Conservation (phyloP, 1,140 invertebrate genomes). For the Dendroctonus ponderosae region DNA sequence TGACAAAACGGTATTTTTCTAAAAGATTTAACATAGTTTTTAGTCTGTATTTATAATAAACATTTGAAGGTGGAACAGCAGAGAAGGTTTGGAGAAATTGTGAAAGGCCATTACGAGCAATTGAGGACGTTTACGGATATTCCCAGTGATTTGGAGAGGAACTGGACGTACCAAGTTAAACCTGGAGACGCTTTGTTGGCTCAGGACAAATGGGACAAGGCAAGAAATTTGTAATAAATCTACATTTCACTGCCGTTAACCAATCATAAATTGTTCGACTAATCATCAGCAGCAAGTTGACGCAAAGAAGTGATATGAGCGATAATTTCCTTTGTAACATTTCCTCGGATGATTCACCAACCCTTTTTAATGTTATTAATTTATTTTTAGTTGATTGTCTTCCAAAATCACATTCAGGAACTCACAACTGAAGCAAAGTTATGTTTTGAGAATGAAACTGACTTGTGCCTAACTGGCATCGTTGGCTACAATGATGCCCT, state of each 20-base stretch:
- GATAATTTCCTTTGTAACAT: too few relatives aligned
- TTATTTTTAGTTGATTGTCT: too few relatives aligned
- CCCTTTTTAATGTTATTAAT: too few relatives aligned
- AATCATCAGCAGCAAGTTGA: too few relatives aligned
- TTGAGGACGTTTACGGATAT: slow-evolving; percentile 35
- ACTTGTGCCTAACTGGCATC: slow-evolving; percentile 11
- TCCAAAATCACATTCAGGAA: too few relatives aligned
- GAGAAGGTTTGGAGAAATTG: slow-evolving; percentile 21
- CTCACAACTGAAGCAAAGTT: too few relatives aligned
- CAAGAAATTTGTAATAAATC: slow-evolving; percentile 35
- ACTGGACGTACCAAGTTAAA: slow-evolving; percentile 53
- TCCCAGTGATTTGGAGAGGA: slow-evolving; percentile 49
- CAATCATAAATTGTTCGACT: too few relatives aligned
- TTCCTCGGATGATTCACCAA: too few relatives aligned
- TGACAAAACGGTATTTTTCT: slow-evolving; percentile 21
- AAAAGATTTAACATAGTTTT: background rate
- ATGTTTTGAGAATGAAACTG: background rate
- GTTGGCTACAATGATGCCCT: slow-evolving; percentile 33
- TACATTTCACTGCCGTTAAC: background rate
- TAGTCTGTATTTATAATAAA: slow-evolving; percentile 1
- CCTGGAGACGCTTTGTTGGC: slow-evolving; percentile 58
- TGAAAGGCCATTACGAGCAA: slow-evolving; percentile 30
- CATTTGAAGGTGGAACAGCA: slow-evolving; percentile 35
- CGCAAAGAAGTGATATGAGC: too few relatives aligned
- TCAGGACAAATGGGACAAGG: slow-evolving; percentile 55